Evolutionary conservation across 2,797 vertebrate species (phyloP), one percentile per base, ranked within the genome.

Genomic region (Pseudopleuronectes americanus): DNA sequence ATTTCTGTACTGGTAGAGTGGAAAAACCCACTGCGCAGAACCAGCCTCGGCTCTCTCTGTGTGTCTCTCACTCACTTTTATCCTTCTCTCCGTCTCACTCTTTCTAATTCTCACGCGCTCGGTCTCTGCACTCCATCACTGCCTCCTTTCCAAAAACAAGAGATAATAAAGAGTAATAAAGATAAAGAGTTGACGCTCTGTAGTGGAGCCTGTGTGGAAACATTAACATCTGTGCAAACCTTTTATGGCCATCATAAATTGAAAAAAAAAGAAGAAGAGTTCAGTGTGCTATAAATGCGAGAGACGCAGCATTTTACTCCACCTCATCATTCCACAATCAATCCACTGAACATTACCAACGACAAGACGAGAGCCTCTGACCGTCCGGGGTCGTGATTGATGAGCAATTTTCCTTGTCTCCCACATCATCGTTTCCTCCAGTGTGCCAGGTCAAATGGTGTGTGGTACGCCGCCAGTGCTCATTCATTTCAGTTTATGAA

Each of bases 401-500:
- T 88, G 88, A 79, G 64, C 79, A 69, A 84, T 82, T 79, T 74
- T 72, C 54, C 80, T 78, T 58, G 81, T 89, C 80, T 86, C 66
- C 86, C 80, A 78, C 82, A 77, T 85, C 75, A 80, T 80, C 33
- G 33, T 87, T 83, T 79, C 72, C 64, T 71, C 68, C 22, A 45
- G 61, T 66, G 83, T 69, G 65, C 79, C 70, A 38, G 89, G 83
- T 85, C 85, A 88, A 89, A 90, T 86, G 84, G 79, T 76, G 70
- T 82, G 84, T 85, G 82, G 83, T 84, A 84, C 61, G 79, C 75
- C 76, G 77, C 75, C 82, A 74, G 64, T 71, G 81, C 78, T 68
- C 82, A 81, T 85, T 85, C 80, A 82, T 87, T 88, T 81, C 64
- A 22, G 43, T 90, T 92, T 85, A 90, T 90, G 89, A 80, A 83